These are phyloP conservation scores for Gonatopus flavifemur DNA, from an alignment of 1,140 invertebrate genomes.

Conservation along the genomic window DNA sequence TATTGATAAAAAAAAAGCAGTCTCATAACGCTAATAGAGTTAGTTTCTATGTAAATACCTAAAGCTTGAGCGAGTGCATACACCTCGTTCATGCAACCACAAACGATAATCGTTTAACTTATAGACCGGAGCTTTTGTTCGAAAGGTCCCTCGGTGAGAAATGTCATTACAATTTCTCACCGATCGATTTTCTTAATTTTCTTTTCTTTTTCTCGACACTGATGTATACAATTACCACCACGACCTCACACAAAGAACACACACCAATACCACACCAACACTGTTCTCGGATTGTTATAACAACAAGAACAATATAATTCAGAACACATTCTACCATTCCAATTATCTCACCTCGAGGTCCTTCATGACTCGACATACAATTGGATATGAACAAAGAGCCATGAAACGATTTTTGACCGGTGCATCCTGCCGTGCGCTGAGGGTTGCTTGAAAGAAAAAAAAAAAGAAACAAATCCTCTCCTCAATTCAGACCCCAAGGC, in stretches of 20 bases:
- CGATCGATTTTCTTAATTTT: conserved; percentile 35
- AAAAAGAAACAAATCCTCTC: conserved; percentile 16
- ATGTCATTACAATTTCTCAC: no score
- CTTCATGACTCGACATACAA: conserved; percentile 41
- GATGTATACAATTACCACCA: conserved; percentile 6
- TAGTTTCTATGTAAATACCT: conserved; percentile 61
- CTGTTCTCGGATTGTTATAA: conserved; percentile 16
- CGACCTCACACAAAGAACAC: conserved; percentile 31
- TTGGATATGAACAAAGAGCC: no score
- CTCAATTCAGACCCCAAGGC: conserved; percentile 36
- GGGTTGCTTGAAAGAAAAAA: conserved; percentile 35
- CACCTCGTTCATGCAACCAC: conserved; percentile 55
- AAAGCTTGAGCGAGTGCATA: conserved; percentile 58
- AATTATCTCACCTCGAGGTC: conserved; percentile 37
- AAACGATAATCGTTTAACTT: conserved; percentile 57
- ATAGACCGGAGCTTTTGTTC: conserved; percentile 55
- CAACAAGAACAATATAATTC: conserved; percentile 37
- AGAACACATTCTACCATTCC: conserved; percentile 38
- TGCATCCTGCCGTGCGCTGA: conserved; percentile 47
- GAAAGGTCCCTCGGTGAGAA: conserved; percentile 47
- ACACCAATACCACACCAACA: conserved; percentile 24
- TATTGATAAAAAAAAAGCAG: conserved; percentile 54
- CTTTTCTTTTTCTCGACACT: conserved; percentile 49
- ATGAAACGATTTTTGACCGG: conserved; percentile 48
- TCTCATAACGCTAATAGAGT: conserved; percentile 56